Evolutionary conservation across 2,797 vertebrate genomes (phyloP), one percentile per base, ranked within the genome.

Genomic region (Sebastes trivittatus): DNA sequence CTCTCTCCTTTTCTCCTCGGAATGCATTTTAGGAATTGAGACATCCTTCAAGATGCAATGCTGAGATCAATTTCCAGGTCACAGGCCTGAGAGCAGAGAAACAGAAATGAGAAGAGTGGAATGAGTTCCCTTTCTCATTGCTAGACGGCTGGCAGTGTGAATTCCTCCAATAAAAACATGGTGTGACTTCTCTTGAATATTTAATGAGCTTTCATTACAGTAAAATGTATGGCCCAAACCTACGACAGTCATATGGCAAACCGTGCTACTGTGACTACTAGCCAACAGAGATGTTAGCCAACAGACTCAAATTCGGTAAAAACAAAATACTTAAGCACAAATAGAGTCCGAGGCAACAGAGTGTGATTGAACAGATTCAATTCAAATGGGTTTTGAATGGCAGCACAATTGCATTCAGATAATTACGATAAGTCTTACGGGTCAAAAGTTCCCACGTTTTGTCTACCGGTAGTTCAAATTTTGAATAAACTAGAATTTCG

Each of bases 61-160:
- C 16, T 60, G 27, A 60, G 27, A 60, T 60, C 5, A 1, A 60
- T 30, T 30, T 20, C 18, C 27, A 18, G 18, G 27, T 60, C 56
- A 5, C 7, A 59, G 25, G 25, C 4, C 23, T 6, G 23, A 58
- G 13, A 23, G 4, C 2, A 25, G 1, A 58, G 7, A 0, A 27
- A 55, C 22, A 55, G 55, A 25, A 58, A 54, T 54, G 23, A 58
- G 23, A 58, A 58, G 6, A 58, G 52, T 22, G n/a, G 52, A n/a
- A 27, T 27, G 0, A 55, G 54, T 13, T 55, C 1, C 0, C 0
- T 11, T 55, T 55, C 11, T 23, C 22, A 23, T 55, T 55, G 10
- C 52, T 55, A 23, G 23, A 25, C 23, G 2, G 55, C 23, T 27
- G 52, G 0, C 52, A 18, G 13, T 0, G 23, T 58, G 55, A 25